Percentiles rank a stretch among this genome's conserved stretches.
phyloP scores from a whole-genome alignment of 1,140 invertebrate genomes.

The Scaptomyza montana region DNA sequence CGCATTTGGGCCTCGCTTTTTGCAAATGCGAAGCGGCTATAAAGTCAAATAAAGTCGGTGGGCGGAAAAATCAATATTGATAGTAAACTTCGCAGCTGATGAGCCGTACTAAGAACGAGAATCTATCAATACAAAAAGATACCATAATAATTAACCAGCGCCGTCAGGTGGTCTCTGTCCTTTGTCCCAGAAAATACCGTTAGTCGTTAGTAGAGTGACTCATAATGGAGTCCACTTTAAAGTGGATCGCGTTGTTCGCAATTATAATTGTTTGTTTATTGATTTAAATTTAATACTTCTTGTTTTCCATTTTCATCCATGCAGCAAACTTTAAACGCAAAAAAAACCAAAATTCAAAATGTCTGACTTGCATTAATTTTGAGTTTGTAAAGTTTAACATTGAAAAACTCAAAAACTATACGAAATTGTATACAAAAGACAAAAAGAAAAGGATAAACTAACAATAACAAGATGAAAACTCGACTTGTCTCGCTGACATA shows the following conservation, averaged over 20 bases:
- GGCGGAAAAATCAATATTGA: conserved; percentile 72
- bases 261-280: conserved; percentile 60
- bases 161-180: conserved; percentile 75
- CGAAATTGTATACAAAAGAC: conserved; percentile 11
- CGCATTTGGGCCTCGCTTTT: conserved; percentile 32
- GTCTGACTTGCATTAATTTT: conserved; percentile 34
- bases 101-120: conserved; percentile 6
- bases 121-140: not conserved
- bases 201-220: conserved; percentile 39
- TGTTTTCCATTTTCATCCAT: conserved; percentile 7
- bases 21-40: conserved; percentile 59
- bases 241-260: conserved; percentile 42
- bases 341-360: conserved; percentile 11
- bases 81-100: conserved; percentile 50
- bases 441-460: conserved; percentile 8
- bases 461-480: conserved; percentile 85
- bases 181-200: conserved; percentile 22
- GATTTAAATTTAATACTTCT: conserved; percentile 50
- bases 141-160: conserved; percentile 29
- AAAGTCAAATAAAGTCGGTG: conserved; percentile 59
- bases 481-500: conserved; percentile 88
- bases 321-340: conserved; percentile 29
- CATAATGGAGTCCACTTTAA: conserved; percentile 50
- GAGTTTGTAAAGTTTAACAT: conserved; percentile 21
- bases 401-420: conserved; percentile 15